These are phyloP conservation scores for Ictinia mississippiensis DNA, from an alignment of 2,797 vertebrate species.

Conservation along the genomic window DNA sequence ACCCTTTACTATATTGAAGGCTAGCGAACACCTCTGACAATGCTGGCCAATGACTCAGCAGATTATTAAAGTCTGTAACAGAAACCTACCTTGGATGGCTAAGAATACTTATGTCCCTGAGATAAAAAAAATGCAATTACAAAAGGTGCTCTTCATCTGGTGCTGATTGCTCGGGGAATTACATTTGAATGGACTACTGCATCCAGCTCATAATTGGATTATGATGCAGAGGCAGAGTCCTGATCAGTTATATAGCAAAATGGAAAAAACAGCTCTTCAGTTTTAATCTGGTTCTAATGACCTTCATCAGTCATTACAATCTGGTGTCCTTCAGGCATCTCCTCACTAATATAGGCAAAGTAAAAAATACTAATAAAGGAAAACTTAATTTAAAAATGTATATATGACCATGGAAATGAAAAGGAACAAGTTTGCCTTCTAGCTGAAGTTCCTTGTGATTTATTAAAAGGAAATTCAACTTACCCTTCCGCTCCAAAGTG, in stretches of 20 bases:
- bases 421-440: not conserved
- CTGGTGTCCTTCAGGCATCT: constrained; percentile 5
- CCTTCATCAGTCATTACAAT: constrained; percentile 13
- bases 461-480: constrained; percentile 37
- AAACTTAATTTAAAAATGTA: not conserved
- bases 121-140: constrained; percentile 55
- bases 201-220: constrained; percentile 25
- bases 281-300: constrained; percentile 28
- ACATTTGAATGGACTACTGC: not conserved
- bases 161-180: not conserved
- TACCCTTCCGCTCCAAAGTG: constrained; percentile 8
- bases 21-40: not conserved
- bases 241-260: not conserved
- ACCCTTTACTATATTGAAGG: not conserved
- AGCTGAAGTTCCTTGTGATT: not conserved
- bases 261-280: not conserved
- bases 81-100: not conserved
- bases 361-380: not conserved
- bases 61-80: not conserved
- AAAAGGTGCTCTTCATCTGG: not conserved
- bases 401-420: not conserved
- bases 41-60: not conserved
- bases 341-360: not conserved
- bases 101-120: not conserved
- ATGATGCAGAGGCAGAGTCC: constrained; percentile 5